phyloP scores from a whole-genome alignment of 2,113 vertebrate species.

The Neotoma lepida region DNA sequence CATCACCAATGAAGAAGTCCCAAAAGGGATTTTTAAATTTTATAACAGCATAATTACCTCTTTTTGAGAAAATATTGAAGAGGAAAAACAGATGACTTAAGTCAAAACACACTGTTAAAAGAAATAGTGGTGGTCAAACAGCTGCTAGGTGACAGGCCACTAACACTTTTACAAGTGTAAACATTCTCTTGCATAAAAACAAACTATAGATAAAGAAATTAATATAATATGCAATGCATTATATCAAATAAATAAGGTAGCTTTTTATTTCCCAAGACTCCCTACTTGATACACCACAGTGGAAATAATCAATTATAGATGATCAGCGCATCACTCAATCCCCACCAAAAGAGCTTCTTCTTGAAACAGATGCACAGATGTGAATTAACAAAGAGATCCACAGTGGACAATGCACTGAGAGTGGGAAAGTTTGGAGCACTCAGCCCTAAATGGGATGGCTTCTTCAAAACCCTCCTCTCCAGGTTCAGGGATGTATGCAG shows the following conservation, averaged over 20 bases:
- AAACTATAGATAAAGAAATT: background rate
- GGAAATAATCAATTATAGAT: background rate
- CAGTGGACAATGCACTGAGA: background rate
- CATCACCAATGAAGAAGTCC: conserved; percentile 42
- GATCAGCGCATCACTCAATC: background rate
- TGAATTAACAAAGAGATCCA: background rate
- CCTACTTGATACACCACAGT: background rate
- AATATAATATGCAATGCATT: background rate
- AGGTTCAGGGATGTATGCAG: background rate
- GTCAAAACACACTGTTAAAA: background rate
- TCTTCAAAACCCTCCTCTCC: background rate
- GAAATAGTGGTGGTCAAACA: background rate
- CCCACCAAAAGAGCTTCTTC: background rate
- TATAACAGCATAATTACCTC: background rate
- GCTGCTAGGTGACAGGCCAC: background rate
- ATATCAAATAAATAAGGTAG: background rate
- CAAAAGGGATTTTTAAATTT: conserved; percentile 29
- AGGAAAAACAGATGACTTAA: background rate
- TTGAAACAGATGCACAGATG: background rate
- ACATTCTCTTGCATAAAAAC: background rate
- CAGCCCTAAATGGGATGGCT: background rate
- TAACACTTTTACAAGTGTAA: background rate
- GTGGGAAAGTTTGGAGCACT: background rate
- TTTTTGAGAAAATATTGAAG: conserved; percentile 29
- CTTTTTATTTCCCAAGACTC: background rate